phyloP scores from a whole-genome alignment of 2,888 invertebrate species.

The Chalcosyrphus nemorum region DNA sequence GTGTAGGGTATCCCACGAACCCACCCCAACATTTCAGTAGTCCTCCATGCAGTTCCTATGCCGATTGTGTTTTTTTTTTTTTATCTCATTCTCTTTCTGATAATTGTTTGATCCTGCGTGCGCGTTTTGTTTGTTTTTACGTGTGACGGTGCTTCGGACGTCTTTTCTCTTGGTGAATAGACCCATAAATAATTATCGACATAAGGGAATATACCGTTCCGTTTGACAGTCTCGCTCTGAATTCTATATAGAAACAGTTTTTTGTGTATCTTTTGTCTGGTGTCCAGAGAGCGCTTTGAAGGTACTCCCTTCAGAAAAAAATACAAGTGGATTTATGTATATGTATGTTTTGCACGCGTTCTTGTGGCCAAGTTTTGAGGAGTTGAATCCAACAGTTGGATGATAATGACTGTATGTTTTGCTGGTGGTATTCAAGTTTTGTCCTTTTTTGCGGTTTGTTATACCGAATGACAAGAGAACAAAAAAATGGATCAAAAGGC shows the following conservation, averaged over 20 bases:
- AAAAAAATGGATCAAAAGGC: background rate
- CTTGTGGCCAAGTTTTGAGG: slow-evolving; percentile 15
- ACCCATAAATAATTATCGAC: slow-evolving; percentile 58
- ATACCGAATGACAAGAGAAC: background rate
- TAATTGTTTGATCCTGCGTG: slow-evolving; percentile 35
- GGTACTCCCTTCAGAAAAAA: slow-evolving; percentile 13
- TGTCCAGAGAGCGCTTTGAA: background rate
- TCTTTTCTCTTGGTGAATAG: slow-evolving; percentile 25
- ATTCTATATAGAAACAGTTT: background rate
- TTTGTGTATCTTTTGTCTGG: background rate
- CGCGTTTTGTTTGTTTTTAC: background rate
- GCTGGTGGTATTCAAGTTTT: slow-evolving; percentile 10
- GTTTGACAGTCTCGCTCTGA: slow-evolving; percentile 47
- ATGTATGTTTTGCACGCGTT: background rate
- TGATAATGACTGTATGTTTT: slow-evolving; percentile 35
- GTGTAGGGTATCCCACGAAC: background rate
- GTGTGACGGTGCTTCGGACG: background rate
- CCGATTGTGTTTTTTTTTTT: background rate
- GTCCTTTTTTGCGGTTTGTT: background rate
- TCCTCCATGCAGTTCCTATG: background rate
- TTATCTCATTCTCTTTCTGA: background rate
- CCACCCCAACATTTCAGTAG: background rate
- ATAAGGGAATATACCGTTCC: slow-evolving; percentile 47
- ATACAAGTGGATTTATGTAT: slow-evolving; percentile 26
- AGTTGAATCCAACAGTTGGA: slow-evolving; percentile 9